Evolutionary conservation across 2,888 invertebrate species (phyloP).

Genomic region (Hecatera dysodea): DNA sequence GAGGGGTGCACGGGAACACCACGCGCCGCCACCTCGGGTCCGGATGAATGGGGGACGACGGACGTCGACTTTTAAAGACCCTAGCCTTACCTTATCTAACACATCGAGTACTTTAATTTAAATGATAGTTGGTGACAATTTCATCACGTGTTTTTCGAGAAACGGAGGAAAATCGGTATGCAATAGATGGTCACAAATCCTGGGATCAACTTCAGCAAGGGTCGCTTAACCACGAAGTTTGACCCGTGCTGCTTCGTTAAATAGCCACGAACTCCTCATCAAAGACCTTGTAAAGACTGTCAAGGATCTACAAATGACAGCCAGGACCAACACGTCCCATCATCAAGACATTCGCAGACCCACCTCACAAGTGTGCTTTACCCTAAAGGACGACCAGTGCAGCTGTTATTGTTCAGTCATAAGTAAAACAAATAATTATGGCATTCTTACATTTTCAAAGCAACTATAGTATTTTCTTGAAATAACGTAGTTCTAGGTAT

Average conservation of each 20-base stretch:
- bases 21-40: no score
- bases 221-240: not conserved
- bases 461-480: not conserved
- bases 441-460: slow-evolving; percentile 1
- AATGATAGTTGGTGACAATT: not conserved
- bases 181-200: not conserved
- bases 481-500: not conserved
- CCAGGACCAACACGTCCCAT: no score
- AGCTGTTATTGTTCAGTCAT: not conserved
- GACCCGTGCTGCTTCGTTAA: not conserved
- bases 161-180: not conserved
- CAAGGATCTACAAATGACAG: not conserved
- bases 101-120: no score
- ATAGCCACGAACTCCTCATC: not conserved
- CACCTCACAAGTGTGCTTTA: no score
- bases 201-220: not conserved
- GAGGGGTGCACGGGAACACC: no score
- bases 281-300: no score
- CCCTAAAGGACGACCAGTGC: no score
- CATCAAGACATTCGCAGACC: no score
- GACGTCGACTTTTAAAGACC: no score
- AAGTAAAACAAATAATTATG: slow-evolving; percentile 3
- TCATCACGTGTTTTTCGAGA: not conserved
- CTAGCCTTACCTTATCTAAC: no score
- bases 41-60: no score